Evolutionary conservation across 2,113 vertebrate genomes (phyloP).

Genomic region (Psammodynastes pulverulentus): DNA sequence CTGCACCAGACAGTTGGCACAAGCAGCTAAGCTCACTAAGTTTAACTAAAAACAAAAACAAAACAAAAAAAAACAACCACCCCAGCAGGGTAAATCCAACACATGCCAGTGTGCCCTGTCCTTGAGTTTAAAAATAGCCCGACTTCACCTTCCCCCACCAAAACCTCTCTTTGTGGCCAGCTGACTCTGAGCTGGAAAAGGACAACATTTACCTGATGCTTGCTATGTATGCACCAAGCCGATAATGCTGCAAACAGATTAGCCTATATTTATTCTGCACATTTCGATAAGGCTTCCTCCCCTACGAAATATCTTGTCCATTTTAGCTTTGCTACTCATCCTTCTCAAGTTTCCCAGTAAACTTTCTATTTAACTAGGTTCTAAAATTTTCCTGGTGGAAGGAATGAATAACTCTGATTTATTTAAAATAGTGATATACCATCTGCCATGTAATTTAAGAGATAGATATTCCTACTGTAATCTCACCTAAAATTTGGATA

Average conservation of each 20-base stretch:
- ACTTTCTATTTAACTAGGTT: not conserved
- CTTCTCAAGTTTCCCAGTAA: not conserved
- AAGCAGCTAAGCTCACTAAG: slow-evolving; percentile 9
- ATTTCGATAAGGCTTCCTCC: not conserved
- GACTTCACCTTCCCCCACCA: not conserved
- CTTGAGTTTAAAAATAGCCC: slow-evolving; percentile 35
- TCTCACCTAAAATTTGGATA: not conserved
- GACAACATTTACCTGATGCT: not conserved
- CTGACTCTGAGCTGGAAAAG: not conserved
- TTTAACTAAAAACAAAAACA: slow-evolving; percentile 42
- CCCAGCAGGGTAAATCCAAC: slow-evolving; percentile 23
- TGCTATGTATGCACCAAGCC: not conserved
- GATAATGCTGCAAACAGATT: not conserved
- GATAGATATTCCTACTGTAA: not conserved
- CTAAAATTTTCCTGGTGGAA: not conserved
- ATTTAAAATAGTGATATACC: not conserved
- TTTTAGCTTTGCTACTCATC: not conserved
- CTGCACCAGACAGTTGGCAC: not conserved
- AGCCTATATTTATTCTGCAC: not conserved
- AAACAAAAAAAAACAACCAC: no score
- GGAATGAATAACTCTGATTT: not conserved
- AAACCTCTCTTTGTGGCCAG: not conserved
- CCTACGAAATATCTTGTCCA: not conserved
- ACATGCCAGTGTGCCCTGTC: slow-evolving; percentile 7
- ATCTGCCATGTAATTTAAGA: not conserved